These are phyloP conservation scores for Bruchidius siliquastri DNA, from an alignment of 2,888 invertebrate genomes.

Conservation along the genomic window DNA sequence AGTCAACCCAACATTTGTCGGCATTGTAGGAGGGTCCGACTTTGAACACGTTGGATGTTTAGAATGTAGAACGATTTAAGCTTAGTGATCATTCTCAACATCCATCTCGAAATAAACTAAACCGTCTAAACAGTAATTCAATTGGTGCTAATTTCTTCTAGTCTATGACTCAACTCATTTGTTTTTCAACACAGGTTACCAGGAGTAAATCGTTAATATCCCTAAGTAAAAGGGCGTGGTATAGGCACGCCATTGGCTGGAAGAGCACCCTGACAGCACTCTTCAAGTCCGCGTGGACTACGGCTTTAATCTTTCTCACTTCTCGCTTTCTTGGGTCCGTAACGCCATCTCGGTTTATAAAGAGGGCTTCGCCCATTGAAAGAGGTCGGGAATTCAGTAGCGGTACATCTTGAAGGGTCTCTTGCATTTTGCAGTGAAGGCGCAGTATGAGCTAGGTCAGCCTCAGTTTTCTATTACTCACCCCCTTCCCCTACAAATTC, in stretches of 20 bases:
- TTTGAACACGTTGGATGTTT: too few relatives aligned
- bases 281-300: slow-evolving; percentile 43
- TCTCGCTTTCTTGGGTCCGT: slow-evolving; percentile 33
- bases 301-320: slow-evolving; percentile 36
- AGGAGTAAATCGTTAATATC: slow-evolving; percentile 9
- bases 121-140: not conserved
- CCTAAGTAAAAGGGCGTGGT: slow-evolving; percentile 45
- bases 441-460: too few relatives aligned
- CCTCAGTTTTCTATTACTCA: too few relatives aligned
- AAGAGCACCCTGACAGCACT: slow-evolving; percentile 25
- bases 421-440: too few relatives aligned
- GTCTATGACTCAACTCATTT: not conserved
- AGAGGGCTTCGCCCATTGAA: slow-evolving; percentile 20
- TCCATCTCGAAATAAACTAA: too few relatives aligned
- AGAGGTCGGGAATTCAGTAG: slow-evolving; percentile 8
- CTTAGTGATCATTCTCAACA: too few relatives aligned
- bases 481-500: too few relatives aligned
- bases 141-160: not conserved
- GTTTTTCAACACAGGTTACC: not conserved
- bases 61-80: too few relatives aligned
- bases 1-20: too few relatives aligned
- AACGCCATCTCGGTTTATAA: slow-evolving; percentile 37
- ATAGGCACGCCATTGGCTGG: slow-evolving; percentile 31
- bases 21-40: too few relatives aligned
- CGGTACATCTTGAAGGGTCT: not conserved